Percentiles rank a stretch among this genome's conserved stretches.
These are phyloP conservation scores for Drosophila fungiperda DNA, from an alignment of 2,888 invertebrate genomes.

Conservation along the genomic window DNA sequence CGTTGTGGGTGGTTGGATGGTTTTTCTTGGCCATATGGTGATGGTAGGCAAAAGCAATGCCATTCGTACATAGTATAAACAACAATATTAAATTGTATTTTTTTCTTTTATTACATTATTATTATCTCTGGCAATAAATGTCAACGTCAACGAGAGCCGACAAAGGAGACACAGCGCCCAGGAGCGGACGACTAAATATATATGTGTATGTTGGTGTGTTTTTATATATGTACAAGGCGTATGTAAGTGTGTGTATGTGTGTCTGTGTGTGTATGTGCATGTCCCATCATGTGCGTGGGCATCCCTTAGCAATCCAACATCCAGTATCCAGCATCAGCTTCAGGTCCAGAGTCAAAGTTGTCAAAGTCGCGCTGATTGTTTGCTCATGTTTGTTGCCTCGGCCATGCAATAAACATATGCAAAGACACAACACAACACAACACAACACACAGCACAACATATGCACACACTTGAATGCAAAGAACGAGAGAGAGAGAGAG, in stretches of 20 bases:
- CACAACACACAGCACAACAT: neutral
- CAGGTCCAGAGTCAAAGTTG: conserved; percentile 30
- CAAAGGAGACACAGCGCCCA: conserved; percentile 75
- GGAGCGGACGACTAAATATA: conserved; percentile 52
- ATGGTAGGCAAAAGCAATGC: conserved; percentile 40
- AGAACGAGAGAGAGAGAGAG: conserved; percentile 10
- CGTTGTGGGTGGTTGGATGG: conserved; percentile 12
- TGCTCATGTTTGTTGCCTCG: conserved; percentile 57
- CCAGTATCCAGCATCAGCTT: conserved; percentile 12
- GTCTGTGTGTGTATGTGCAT: conserved; percentile 13
- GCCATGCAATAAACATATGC: conserved; percentile 64
- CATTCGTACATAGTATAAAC: conserved; percentile 75
- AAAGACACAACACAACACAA: conserved; percentile 32
- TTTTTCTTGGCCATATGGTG: conserved; percentile 35
- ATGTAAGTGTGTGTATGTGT: conserved; percentile 5
- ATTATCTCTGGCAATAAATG: conserved; percentile 82
- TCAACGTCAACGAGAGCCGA: conserved; percentile 80
- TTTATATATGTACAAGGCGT: conserved; percentile 21
- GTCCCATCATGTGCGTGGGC: conserved; percentile 31
- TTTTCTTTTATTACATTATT: conserved; percentile 81
- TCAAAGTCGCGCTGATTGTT: conserved; percentile 34
- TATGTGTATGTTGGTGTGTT: conserved; percentile 22
- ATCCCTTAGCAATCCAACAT: conserved; percentile 39
- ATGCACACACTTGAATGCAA: conserved; percentile 37
- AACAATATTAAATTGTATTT: conserved; percentile 80